Percentiles rank a stretch among this genome's conserved stretches.
phyloP scores from a whole-genome alignment of 2,113 vertebrate species.

The Urocynchramus pylzowi region DNA sequence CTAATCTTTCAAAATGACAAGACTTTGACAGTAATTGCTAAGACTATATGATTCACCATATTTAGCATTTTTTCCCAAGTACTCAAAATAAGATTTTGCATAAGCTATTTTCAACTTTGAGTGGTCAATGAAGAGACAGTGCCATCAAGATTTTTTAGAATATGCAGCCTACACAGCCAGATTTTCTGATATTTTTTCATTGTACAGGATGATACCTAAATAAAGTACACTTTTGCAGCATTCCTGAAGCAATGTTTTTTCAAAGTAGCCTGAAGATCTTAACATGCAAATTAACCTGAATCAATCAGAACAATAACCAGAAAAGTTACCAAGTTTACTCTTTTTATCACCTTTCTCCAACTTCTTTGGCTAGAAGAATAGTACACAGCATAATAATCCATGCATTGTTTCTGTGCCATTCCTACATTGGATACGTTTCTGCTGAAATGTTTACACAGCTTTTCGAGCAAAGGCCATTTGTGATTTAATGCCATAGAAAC shows the following conservation, averaged over 20 bases:
- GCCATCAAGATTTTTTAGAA: not conserved
- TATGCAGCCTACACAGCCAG: not conserved
- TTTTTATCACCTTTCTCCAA: not conserved
- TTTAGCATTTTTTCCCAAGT: not conserved
- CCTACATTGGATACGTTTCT: not conserved
- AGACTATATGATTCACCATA: slow-evolving; percentile 2
- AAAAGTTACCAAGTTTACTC: not conserved
- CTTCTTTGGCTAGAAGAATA: not conserved
- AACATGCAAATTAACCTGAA: not conserved
- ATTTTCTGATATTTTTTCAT: not conserved
- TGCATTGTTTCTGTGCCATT: not conserved
- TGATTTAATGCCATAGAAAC: not conserved
- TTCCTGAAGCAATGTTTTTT: not conserved
- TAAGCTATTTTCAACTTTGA: slow-evolving; percentile 4
- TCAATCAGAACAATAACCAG: not conserved
- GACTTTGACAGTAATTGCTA: slow-evolving; percentile 20
- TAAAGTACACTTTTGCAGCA: not conserved
- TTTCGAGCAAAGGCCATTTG: not conserved
- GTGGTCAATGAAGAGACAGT: not conserved
- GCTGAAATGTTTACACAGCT: not conserved
- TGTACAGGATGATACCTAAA: not conserved
- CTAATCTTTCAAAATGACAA: not conserved
- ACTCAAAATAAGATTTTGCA: not conserved
- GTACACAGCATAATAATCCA: not conserved
- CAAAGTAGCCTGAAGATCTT: not conserved